Conservation (phyloP, 2,797 vertebrate genomes). For the Graptemys geographica region DNA sequence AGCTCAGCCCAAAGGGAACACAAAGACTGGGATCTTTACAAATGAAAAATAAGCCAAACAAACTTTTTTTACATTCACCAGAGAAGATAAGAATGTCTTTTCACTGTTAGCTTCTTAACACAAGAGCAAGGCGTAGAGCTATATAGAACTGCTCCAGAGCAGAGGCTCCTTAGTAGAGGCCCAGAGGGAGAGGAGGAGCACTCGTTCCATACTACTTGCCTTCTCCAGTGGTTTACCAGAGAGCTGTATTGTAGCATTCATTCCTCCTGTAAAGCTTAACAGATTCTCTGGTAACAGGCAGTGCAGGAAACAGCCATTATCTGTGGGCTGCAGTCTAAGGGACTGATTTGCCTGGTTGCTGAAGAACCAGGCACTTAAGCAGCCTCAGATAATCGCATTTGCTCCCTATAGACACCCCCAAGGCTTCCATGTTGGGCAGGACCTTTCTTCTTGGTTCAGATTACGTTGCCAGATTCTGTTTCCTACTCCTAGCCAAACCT, state of each 20-base stretch:
- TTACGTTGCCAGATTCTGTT: not conserved
- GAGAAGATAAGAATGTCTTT: not conserved
- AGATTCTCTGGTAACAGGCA: not conserved
- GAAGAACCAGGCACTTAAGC: not conserved
- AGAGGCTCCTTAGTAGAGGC: not conserved
- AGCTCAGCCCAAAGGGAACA: not conserved
- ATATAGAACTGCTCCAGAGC: not conserved
- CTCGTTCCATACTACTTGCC: not conserved
- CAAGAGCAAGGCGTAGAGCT: not conserved
- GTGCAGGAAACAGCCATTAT: not conserved
- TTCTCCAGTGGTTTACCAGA: not conserved
- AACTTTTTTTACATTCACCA: not conserved
- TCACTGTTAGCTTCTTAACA: fast-evolving
- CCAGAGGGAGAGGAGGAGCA: not conserved
- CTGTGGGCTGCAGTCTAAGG: not conserved
- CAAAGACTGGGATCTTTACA: not conserved
- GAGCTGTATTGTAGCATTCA: not conserved
- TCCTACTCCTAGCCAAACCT: not conserved
- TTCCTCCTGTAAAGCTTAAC: not conserved
- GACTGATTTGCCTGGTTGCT: not conserved
- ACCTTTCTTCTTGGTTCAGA: not conserved
- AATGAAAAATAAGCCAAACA: not conserved
- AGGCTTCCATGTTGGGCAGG: not conserved
- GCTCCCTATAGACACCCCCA: not conserved
- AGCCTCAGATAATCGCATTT: not conserved